These are phyloP conservation scores for Perca fluviatilis DNA, from an alignment of 2,113 vertebrate species.

Conservation along the genomic window DNA sequence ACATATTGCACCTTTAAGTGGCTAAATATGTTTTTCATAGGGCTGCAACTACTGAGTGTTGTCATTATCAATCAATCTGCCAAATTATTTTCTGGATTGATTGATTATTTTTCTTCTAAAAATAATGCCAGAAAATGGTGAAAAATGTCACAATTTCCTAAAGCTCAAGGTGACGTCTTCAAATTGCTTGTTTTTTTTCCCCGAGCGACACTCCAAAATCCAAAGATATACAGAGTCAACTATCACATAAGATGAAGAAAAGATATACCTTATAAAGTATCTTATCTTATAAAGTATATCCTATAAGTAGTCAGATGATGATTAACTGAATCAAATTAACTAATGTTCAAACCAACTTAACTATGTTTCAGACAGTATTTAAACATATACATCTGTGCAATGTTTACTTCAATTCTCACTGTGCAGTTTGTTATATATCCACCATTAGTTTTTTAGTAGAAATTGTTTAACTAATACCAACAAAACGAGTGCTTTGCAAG, in stretches of 20 bases:
- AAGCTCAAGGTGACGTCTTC: no score
- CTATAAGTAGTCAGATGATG: neutral
- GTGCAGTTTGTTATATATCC: neutral
- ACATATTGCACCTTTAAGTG: no score
- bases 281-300: neutral
- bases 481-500: neutral
- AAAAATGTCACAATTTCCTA: no score
- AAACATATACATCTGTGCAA: neutral
- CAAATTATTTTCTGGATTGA: no score
- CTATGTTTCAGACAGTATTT: neutral
- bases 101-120: no score
- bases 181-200: no score
- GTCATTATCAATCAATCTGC: no score
- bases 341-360: neutral
- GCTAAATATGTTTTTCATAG: neutral
- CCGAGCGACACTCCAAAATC: no score
- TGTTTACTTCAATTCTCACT: neutral
- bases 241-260: neutral
- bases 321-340: neutral
- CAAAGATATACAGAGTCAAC: no score
- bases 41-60: neutral
- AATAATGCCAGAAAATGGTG: no score
- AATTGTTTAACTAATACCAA: neutral
- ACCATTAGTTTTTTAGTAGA: neutral
- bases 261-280: neutral